phyloP scores from a whole-genome alignment of 2,888 invertebrate genomes.

The Periphyllus acericola region DNA sequence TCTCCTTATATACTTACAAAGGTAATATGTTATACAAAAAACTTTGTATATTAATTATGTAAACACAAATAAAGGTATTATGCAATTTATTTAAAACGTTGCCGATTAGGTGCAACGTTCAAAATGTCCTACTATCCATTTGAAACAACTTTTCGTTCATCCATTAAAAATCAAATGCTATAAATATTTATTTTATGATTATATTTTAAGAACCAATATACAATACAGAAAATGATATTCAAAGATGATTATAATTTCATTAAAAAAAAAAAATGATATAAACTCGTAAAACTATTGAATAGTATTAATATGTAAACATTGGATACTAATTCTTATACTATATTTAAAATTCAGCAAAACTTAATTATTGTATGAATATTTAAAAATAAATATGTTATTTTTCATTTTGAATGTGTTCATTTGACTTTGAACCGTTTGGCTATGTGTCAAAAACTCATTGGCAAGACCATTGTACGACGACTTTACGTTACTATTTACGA shows the following conservation, averaged over 20 bases:
- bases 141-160: background rate
- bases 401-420: conserved; percentile 53
- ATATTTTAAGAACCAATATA: background rate
- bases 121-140: background rate
- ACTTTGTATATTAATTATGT: too few species aligned
- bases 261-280: background rate
- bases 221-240: too few species aligned
- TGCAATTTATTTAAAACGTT: too few species aligned
- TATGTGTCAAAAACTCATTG: conserved; percentile 38
- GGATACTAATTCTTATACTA: background rate
- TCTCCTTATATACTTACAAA: too few species aligned
- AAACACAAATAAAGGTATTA: too few species aligned
- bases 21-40: too few species aligned
- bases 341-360: conserved; percentile 49
- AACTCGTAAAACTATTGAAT: background rate
- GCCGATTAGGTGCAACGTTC: background rate
- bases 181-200: background rate
- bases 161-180: background rate
- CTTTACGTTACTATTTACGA: conserved; percentile 1
- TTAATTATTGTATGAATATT: conserved; percentile 44
- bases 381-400: conserved; percentile 58
- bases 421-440: conserved; percentile 57
- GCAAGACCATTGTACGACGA: conserved; percentile 38
- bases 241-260: too few species aligned
- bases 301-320: background rate